Evolutionary conservation across 2,888 invertebrate species (phyloP).

Genomic region (Rhamnusium bicolor): DNA sequence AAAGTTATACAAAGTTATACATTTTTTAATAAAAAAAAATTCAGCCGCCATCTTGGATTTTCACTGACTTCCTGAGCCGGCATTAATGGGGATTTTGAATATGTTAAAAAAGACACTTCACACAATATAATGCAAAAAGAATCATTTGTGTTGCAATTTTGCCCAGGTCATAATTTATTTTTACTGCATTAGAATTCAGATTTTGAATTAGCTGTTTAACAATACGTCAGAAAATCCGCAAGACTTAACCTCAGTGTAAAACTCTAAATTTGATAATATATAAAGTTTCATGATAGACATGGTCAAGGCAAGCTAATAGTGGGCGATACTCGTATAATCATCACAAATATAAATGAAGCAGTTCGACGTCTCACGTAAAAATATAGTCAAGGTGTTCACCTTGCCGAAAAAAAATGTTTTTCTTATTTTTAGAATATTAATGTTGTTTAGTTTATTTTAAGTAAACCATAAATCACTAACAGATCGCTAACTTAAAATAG

Average conservation of each 20-base stretch:
- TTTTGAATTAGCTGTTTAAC: neutral
- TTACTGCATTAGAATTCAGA: too few relatives aligned
- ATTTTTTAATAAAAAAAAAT: too few relatives aligned
- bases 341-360: constrained; percentile 39
- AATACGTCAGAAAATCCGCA: neutral
- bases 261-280: neutral
- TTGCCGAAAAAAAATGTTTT: constrained; percentile 50
- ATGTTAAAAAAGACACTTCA: too few relatives aligned
- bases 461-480: constrained; percentile 15
- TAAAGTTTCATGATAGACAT: neutral
- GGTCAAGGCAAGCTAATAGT: constrained; percentile 10
- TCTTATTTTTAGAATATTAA: constrained; percentile 45
- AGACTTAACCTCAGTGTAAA: neutral
- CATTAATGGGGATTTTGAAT: too few relatives aligned
- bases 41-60: too few relatives aligned
- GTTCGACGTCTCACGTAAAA: constrained; percentile 49
- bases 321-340: constrained; percentile 17
- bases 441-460: constrained; percentile 17
- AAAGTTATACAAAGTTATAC: too few relatives aligned
- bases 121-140: too few relatives aligned
- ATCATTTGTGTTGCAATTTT: too few relatives aligned
- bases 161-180: too few relatives aligned
- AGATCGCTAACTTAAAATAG: constrained; percentile 5
- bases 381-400: constrained; percentile 54
- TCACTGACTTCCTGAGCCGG: too few relatives aligned